Percentiles rank a stretch among this genome's conserved stretches.
Conservation (phyloP, 2,797 vertebrate genomes). For the Scolopax rusticola region DNA sequence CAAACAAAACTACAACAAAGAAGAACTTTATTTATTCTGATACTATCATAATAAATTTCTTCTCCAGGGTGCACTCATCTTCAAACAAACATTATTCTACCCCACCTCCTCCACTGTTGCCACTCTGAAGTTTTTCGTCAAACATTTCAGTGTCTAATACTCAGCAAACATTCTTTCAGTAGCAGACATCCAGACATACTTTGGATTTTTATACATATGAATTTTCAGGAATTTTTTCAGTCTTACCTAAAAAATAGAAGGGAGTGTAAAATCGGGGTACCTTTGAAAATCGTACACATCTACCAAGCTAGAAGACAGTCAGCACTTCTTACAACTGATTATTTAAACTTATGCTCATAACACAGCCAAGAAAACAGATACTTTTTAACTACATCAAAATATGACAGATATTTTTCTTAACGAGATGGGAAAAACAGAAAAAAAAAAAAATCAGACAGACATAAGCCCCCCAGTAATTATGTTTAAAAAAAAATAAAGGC, state of each 20-base stretch:
- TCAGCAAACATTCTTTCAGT: neutral
- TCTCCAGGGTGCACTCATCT: slow-evolving; percentile 56
- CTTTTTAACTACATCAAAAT: neutral
- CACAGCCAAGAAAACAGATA: neutral
- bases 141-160: neutral
- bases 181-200: neutral
- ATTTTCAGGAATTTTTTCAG: neutral
- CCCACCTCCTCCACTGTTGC: neutral
- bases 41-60: slow-evolving; percentile 64
- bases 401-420: neutral
- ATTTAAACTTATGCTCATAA: neutral
- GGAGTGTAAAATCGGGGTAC: neutral
- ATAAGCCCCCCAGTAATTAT: neutral
- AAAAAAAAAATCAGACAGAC: neutral
- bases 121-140: neutral
- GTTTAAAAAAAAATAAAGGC: neutral
- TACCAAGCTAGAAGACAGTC: neutral
- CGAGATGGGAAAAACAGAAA: neutral
- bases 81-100: slow-evolving; percentile 56
- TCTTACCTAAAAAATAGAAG: neutral
- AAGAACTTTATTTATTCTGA: slow-evolving; percentile 55
- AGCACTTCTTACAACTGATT: neutral
- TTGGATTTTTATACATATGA: neutral
- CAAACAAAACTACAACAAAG: slow-evolving; percentile 47
- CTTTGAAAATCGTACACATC: neutral